A percentile compares a stretch with the other conserved stretches of the same genome.
These are phyloP conservation scores for Megalurothrips usitatus DNA, from an alignment of 2,888 invertebrate species.

Conservation along the genomic window DNA sequence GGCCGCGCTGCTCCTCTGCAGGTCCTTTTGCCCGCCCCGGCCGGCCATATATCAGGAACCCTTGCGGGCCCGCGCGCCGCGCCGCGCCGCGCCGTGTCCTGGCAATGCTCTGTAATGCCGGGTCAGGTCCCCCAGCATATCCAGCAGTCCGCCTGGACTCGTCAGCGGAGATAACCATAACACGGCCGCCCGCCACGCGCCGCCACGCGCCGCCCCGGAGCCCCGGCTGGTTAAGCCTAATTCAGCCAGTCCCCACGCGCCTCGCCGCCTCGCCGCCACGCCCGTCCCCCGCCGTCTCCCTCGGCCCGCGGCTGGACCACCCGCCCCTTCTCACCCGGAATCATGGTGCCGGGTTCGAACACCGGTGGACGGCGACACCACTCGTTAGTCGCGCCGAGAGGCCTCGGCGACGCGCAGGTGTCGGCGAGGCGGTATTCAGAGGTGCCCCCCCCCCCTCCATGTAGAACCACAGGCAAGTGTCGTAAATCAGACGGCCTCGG, in stretches of 20 bases:
- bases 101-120: neutral
- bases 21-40: neutral
- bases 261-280: too few species aligned
- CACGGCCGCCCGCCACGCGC: neutral
- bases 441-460: neutral
- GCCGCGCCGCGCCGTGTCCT: neutral
- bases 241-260: neutral
- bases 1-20: too few species aligned
- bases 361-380: neutral
- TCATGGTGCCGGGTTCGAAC: neutral
- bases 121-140: neutral
- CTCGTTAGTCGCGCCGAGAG: neutral
- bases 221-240: neutral
- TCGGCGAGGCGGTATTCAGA: neutral
- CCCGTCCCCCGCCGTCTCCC: too few species aligned
- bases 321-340: too few species aligned
- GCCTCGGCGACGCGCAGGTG: neutral
- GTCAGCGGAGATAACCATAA: conserved; percentile 14
- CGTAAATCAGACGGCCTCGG: conserved; percentile 9
- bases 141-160: conserved; percentile 7
- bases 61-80: too few species aligned
- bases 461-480: neutral
- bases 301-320: too few species aligned
- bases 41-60: neutral
- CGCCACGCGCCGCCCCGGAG: neutral